phyloP scores from a whole-genome alignment of 2,797 vertebrate species.

The Acanthurus lineatus region DNA sequence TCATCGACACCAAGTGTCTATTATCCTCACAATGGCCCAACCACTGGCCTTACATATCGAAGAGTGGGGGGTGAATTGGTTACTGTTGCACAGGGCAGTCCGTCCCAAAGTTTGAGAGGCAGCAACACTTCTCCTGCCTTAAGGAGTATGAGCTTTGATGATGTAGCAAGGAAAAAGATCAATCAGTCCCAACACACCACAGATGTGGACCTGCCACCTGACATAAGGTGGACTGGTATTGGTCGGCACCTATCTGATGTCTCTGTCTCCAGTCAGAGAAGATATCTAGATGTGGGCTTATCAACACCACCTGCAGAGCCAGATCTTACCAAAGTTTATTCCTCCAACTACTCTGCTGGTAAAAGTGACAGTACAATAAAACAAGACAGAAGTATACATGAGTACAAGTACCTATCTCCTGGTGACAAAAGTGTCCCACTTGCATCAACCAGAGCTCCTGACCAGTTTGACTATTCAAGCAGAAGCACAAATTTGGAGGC shows the following conservation, averaged over 20 bases:
- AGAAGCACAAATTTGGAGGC: conserved; percentile 38
- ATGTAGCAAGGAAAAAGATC: conserved; percentile 27
- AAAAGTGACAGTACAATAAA: conserved; percentile 33
- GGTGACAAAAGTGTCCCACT: conserved; percentile 9
- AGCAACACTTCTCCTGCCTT: conserved; percentile 15
- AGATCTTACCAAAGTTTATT: background rate
- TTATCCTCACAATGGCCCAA: conserved; percentile 18
- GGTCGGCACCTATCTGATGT: conserved; percentile 37
- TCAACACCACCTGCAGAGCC: conserved; percentile 14
- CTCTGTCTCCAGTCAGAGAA: conserved; percentile 26
- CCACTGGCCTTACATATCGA: background rate
- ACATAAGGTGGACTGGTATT: conserved; percentile 58
- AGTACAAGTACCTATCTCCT: conserved; percentile 41
- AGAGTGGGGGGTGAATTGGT: background rate
- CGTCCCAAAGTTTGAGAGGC: background rate
- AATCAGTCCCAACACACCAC: conserved; percentile 12
- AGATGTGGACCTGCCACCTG: conserved; percentile 34
- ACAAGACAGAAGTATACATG: conserved; percentile 13
- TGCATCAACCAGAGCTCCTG: conserved; percentile 29
- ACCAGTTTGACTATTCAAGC: conserved; percentile 56
- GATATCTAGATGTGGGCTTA: background rate
- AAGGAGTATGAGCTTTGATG: conserved; percentile 37
- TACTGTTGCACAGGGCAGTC: background rate
- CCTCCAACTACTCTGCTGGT: conserved; percentile 26
- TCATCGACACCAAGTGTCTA: conserved; percentile 17